phyloP scores from a whole-genome alignment of 2,888 invertebrate species.

The Bembecia ichneumoniformis region DNA sequence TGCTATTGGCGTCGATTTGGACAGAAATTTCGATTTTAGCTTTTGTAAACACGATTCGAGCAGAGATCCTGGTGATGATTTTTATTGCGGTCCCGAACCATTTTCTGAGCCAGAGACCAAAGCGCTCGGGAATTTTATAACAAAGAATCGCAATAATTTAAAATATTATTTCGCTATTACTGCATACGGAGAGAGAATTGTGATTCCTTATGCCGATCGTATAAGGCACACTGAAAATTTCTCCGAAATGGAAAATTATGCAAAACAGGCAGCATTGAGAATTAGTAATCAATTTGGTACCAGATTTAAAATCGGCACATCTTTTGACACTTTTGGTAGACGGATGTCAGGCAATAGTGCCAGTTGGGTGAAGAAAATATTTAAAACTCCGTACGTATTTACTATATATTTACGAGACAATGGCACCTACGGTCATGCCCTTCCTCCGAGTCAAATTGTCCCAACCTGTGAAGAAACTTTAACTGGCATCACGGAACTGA shows the following conservation, averaged over 20 bases:
- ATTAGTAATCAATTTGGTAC: conserved; percentile 29
- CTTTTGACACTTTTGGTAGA: conserved; percentile 41
- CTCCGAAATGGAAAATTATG: conserved; percentile 49
- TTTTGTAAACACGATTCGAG: conserved; percentile 52
- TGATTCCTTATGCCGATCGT: conserved; percentile 71
- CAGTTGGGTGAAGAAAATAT: conserved; percentile 46
- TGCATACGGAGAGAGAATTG: conserved; percentile 74
- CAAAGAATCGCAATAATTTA: conserved; percentile 26
- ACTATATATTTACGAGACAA: conserved; percentile 72
- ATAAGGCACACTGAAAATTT: conserved; percentile 58
- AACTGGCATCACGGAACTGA: conserved; percentile 62
- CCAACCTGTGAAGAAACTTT: conserved; percentile 74
- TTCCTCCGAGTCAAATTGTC: conserved; percentile 76
- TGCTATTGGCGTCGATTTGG: conserved; percentile 73
- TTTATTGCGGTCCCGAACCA: conserved; percentile 34
- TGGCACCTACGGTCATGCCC: conserved; percentile 77
- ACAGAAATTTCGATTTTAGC: conserved; percentile 74
- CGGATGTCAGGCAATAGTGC: conserved; percentile 48
- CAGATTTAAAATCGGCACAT: conserved; percentile 44
- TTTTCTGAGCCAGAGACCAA: conserved; percentile 51
- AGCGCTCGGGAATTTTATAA: conserved; percentile 28
- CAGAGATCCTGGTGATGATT: conserved; percentile 18
- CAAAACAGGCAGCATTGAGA: conserved; percentile 45
- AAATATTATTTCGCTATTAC: conserved; percentile 76
- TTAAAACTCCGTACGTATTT: conserved; percentile 27